Percentiles rank a stretch among this genome's conserved stretches.
Evolutionary conservation across 2,797 vertebrate genomes (phyloP).

Genomic region (Parauchenoglanis punctatus): DNA sequence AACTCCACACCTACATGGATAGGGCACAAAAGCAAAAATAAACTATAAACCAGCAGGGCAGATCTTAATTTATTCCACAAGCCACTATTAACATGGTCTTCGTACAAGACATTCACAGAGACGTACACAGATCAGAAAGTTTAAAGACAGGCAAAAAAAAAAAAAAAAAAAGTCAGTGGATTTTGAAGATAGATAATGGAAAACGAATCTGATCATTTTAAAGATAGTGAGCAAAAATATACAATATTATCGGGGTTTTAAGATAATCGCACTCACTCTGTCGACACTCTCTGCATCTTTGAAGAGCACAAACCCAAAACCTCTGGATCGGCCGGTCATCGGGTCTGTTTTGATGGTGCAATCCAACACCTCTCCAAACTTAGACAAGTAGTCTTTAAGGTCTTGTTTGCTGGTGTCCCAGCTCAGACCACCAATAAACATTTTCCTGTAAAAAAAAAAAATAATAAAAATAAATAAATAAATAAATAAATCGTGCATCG

Average conservation of each 20-base stretch:
- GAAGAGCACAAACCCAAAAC: slow-evolving; percentile 88
- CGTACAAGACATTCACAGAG: neutral
- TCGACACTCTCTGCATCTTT: slow-evolving; percentile 86
- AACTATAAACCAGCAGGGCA: neutral
- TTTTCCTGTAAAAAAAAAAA: slow-evolving; percentile 74
- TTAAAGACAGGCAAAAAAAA: neutral
- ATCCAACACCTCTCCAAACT: slow-evolving; percentile 86
- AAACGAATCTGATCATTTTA: neutral
- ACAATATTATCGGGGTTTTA: neutral
- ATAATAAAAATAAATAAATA: neutral
- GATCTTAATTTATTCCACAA: neutral
- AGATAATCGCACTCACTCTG: slow-evolving; percentile 70
- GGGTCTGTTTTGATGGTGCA: slow-evolving; percentile 89
- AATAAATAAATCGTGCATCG: neutral
- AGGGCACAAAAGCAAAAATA: neutral
- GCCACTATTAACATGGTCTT: no score
- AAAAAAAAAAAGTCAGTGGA: neutral
- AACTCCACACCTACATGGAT: neutral
- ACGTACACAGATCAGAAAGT: neutral
- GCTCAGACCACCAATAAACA: slow-evolving; percentile 89
- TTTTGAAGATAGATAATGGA: neutral
- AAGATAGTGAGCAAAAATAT: neutral
- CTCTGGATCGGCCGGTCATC: slow-evolving; percentile 84
- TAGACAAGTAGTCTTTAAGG: slow-evolving; percentile 84
- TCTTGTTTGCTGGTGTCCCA: slow-evolving; percentile 92